These are phyloP conservation scores for Andrena marginata DNA, from an alignment of 2,888 invertebrate genomes.

Conservation along the genomic window DNA sequence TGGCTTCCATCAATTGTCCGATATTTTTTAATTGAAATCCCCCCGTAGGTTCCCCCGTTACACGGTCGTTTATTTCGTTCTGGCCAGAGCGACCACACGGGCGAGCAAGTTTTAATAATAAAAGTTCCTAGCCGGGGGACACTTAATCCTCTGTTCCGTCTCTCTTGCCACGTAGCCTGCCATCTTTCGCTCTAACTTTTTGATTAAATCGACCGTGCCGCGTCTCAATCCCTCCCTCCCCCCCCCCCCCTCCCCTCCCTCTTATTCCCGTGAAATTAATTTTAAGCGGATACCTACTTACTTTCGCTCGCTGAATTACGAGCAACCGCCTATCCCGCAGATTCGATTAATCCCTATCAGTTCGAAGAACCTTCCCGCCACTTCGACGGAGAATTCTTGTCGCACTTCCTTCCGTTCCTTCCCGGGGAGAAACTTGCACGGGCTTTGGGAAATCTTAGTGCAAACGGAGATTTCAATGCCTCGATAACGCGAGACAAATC, in stretches of 20 bases:
- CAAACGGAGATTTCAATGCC: constrained; percentile 14
- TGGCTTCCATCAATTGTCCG: background rate
- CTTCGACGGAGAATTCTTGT: background rate
- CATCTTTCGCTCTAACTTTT: constrained; percentile 9
- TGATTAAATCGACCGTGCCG: constrained; percentile 24
- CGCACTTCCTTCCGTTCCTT: background rate
- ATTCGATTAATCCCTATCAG: background rate
- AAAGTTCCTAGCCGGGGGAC: constrained; percentile 7
- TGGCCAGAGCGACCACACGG: background rate
- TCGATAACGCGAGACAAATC: background rate
- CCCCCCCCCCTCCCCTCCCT: too few relatives aligned
- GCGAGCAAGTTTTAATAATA: constrained; percentile 25
- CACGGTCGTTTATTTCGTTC: background rate
- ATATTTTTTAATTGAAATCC: background rate
- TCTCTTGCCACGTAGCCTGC: background rate
- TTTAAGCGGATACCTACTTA: background rate
- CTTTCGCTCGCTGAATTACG: background rate
- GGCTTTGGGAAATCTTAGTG: background rate
- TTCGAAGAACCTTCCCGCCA: background rate
- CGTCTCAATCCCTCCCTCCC: background rate
- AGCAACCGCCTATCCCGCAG: too few relatives aligned
- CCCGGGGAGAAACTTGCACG: background rate
- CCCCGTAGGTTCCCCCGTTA: background rate
- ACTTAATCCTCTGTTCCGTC: background rate
- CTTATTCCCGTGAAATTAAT: background rate